These are phyloP conservation scores for Kryphioiulus occultus DNA, from an alignment of 2,888 invertebrate species.

Conservation along the genomic window DNA sequence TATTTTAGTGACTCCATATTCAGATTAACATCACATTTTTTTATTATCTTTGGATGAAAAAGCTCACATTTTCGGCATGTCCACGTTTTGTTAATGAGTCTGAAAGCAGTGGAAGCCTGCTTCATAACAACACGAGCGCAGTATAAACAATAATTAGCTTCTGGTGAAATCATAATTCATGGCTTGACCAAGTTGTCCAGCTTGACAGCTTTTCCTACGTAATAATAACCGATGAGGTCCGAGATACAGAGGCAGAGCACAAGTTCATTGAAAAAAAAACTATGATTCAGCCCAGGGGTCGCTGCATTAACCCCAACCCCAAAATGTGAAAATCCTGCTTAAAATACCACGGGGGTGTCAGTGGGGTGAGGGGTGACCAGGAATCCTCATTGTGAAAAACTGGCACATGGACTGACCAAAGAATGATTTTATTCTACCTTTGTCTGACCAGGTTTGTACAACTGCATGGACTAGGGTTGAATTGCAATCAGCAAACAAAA, in stretches of 20 bases:
- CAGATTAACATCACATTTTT: too few relatives aligned
- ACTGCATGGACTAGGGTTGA: slow-evolving; percentile 23
- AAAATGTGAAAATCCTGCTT: neutral
- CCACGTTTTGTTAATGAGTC: slow-evolving; percentile 12
- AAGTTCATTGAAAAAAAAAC: neutral
- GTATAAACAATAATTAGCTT: slow-evolving; percentile 9
- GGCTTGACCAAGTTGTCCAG: neutral
- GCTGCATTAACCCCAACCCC: neutral
- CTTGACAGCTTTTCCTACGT: neutral
- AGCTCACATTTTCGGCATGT: neutral
- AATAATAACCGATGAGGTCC: slow-evolving; percentile 2
- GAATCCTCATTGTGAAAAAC: neutral
- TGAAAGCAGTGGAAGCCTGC: too few relatives aligned
- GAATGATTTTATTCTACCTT: neutral
- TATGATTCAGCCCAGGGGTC: slow-evolving; percentile 6
- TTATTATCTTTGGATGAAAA: neutral
- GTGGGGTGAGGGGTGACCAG: neutral
- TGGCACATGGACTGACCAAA: slow-evolving; percentile 1
- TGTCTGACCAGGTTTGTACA: neutral
- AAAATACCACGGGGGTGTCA: neutral
- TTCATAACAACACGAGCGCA: neutral
- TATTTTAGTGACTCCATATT: too few relatives aligned
- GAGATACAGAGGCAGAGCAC: neutral
- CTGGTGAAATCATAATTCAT: neutral
- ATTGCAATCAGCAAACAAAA: neutral